Conservation (phyloP, 1,140 invertebrate genomes). For the Cepaea nemoralis region DNA sequence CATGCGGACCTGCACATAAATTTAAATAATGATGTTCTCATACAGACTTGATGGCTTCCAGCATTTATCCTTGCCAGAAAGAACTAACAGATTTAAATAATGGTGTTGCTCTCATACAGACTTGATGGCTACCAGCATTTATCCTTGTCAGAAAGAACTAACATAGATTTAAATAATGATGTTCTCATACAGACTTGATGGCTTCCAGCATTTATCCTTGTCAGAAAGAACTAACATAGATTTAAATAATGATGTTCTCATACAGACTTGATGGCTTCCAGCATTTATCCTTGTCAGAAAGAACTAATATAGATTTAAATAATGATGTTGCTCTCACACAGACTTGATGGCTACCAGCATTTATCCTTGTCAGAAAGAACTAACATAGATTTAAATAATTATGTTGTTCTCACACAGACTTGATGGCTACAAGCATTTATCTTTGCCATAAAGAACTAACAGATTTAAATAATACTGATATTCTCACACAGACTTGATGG, state of each 20-base stretch:
- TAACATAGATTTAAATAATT: not conserved
- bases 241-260: slow-evolving; percentile 33
- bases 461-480: not conserved
- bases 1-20: no score
- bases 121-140: slow-evolving; percentile 69
- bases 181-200: not conserved
- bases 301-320: not conserved
- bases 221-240: not conserved
- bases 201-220: not conserved
- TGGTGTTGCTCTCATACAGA: slow-evolving; percentile 55
- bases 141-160: not conserved
- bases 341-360: not conserved
- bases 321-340: not conserved
- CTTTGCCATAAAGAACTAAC: not conserved
- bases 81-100: not conserved
- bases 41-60: slow-evolving; percentile 69
- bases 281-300: slow-evolving; percentile 51
- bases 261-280: slow-evolving; percentile 69
- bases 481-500: slow-evolving; percentile 68
- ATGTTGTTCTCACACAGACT: not conserved
- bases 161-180: not conserved
- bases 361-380: not conserved
- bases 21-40: slow-evolving; percentile 33
- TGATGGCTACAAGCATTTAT: not conserved
- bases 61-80: slow-evolving; percentile 51